Evolutionary conservation across 2,888 invertebrate species (phyloP).

Genomic region (Agrotis clavis): DNA sequence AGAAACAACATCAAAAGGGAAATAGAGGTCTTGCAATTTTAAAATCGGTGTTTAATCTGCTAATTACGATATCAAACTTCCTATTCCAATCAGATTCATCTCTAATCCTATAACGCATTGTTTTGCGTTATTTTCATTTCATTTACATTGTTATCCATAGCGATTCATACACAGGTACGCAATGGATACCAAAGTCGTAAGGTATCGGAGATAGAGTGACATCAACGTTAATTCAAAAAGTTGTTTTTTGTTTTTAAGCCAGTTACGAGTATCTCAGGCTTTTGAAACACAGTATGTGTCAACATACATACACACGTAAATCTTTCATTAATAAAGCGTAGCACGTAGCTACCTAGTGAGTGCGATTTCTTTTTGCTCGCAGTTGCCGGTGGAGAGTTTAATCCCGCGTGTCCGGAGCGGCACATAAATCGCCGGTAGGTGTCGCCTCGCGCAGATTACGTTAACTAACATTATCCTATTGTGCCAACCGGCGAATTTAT

Average conservation of each 20-base stretch:
- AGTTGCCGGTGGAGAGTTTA: conserved; percentile 45
- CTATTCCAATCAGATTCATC: background rate
- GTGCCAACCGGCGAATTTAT: conserved; percentile 45
- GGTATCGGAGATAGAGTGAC: too few relatives aligned
- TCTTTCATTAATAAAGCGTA: conserved; percentile 25
- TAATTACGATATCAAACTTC: background rate
- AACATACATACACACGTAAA: conserved; percentile 4
- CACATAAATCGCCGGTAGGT: conserved; percentile 59
- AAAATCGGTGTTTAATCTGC: background rate
- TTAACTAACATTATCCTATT: conserved; percentile 57
- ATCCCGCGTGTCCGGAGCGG: conserved; percentile 52
- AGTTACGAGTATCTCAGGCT: too few relatives aligned
- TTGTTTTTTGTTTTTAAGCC: too few relatives aligned
- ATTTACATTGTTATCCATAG: too few relatives aligned
- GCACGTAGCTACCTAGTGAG: conserved; percentile 25
- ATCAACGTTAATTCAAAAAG: too few relatives aligned
- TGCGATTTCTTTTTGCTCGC: conserved; percentile 45
- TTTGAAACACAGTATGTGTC: background rate
- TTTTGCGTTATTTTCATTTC: too few relatives aligned
- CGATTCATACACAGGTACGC: too few relatives aligned
- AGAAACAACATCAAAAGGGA: too few relatives aligned
- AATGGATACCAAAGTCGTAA: too few relatives aligned
- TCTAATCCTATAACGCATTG: conserved; percentile 12
- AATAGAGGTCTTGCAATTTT: too few relatives aligned
- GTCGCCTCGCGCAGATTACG: conserved; percentile 54